phyloP scores from a whole-genome alignment of 2,797 vertebrate species.

The Vireo griseus region DNA sequence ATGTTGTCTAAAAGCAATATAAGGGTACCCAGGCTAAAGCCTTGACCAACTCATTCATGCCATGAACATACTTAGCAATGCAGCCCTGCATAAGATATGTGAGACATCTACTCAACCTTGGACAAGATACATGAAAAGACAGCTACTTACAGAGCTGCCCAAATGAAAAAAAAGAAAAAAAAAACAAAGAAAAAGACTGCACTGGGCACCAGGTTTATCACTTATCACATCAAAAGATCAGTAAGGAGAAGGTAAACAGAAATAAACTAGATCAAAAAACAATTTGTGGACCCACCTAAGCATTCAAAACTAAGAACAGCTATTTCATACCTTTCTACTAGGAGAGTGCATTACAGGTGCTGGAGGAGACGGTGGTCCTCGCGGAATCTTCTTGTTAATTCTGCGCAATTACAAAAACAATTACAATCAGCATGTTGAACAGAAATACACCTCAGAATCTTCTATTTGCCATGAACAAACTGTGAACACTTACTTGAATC shows the following conservation, averaged over 20 bases:
- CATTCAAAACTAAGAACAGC: neutral
- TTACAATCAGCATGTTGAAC: neutral
- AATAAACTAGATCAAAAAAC: neutral
- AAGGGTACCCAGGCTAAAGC: neutral
- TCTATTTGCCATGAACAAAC: neutral
- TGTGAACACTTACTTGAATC: slow-evolving; percentile 87
- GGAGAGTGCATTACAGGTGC: slow-evolving; percentile 98
- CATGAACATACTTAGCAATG: neutral
- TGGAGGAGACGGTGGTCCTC: slow-evolving; percentile 95
- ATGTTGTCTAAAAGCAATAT: neutral
- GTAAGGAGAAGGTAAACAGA: neutral
- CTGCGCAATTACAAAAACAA: slow-evolving; percentile 71
- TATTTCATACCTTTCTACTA: slow-evolving; percentile 89
- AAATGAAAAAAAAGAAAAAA: neutral
- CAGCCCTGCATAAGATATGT: neutral
- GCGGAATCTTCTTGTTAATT: slow-evolving; percentile 98
- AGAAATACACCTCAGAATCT: neutral
- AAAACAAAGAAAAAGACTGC: neutral
- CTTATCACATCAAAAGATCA: neutral
- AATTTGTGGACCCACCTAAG: neutral
- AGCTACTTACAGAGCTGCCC: neutral
- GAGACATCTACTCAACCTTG: neutral
- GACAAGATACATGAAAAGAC: neutral
- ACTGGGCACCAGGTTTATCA: neutral
- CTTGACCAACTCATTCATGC: neutral